Evolutionary conservation across 2,888 invertebrate genomes (phyloP).

Genomic region (Heliconius aoede): DNA sequence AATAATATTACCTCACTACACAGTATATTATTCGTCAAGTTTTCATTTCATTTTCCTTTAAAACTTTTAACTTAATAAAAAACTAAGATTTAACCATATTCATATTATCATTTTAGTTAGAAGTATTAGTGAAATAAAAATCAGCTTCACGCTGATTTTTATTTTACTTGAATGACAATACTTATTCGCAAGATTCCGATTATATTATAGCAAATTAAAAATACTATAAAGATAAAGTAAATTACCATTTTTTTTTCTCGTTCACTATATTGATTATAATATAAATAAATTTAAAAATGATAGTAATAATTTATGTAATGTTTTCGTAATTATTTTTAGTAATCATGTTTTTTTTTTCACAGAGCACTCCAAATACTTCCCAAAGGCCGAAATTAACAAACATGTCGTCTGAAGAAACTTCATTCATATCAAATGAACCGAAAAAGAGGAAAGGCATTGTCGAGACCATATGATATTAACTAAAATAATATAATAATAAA

Average conservation of each 20-base stretch:
- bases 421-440: conserved; percentile 87
- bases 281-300: not conserved
- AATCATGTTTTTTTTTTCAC: conserved; percentile 43
- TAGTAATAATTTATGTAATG: not conserved
- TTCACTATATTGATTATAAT: no score
- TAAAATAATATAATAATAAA: conserved; percentile 2
- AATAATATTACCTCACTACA: conserved; percentile 40
- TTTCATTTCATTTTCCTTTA: conserved; percentile 21
- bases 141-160: no score
- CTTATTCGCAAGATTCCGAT: no score
- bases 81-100: conserved; percentile 1
- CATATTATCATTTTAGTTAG: conserved; percentile 6
- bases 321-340: not conserved
- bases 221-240: no score
- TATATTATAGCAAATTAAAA: no score
- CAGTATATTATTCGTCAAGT: conserved; percentile 34
- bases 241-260: no score
- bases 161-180: no score
- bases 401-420: conserved; percentile 88
- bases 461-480: conserved; percentile 85
- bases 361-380: conserved; percentile 68
- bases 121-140: no score
- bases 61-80: not conserved
- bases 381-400: conserved; percentile 57
- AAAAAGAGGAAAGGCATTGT: conserved; percentile 85